Conservation (phyloP, 2,888 invertebrate genomes). For the Odontocolon sp. region DNA sequence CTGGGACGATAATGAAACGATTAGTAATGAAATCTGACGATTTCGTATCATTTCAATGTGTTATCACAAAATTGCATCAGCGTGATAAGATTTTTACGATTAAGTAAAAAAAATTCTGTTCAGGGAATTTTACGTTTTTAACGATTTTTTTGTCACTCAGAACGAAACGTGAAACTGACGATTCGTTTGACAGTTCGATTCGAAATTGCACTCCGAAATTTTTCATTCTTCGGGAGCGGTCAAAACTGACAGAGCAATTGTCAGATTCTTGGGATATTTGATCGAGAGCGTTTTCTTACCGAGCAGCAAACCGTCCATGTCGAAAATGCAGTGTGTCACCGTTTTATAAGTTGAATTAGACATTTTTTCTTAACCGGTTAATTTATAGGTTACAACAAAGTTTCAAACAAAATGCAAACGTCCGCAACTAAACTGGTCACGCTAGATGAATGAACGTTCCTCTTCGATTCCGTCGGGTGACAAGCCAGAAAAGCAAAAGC, state of each 20-base stretch:
- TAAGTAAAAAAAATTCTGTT: no score
- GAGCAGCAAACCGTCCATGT: conserved; percentile 78
- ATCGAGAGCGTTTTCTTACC: conserved; percentile 67
- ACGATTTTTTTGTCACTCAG: no score
- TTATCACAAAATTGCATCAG: no score
- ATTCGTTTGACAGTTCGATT: no score
- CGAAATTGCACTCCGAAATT: background rate
- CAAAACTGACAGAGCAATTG: background rate
- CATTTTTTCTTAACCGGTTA: conserved; percentile 47
- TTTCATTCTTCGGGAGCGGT: background rate
- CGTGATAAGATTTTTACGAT: no score
- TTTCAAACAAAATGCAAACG: conserved; percentile 40
- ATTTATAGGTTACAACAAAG: conserved; percentile 45
- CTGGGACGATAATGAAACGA: no score
- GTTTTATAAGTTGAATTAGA: conserved; percentile 64
- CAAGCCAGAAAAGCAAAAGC: no score
- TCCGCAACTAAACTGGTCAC: conserved; percentile 26
- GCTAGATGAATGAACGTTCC: conserved; percentile 36
- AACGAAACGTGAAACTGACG: no score
- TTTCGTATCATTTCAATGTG: no score
- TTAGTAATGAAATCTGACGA: no score
- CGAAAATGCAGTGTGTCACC: conserved; percentile 78
- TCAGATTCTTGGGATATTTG: background rate
- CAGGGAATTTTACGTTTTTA: no score
- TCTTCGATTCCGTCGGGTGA: no score